Evolutionary conservation across 2,113 vertebrate genomes (phyloP).

Genomic region (Sinocyclocheilus rhinocerous): DNA sequence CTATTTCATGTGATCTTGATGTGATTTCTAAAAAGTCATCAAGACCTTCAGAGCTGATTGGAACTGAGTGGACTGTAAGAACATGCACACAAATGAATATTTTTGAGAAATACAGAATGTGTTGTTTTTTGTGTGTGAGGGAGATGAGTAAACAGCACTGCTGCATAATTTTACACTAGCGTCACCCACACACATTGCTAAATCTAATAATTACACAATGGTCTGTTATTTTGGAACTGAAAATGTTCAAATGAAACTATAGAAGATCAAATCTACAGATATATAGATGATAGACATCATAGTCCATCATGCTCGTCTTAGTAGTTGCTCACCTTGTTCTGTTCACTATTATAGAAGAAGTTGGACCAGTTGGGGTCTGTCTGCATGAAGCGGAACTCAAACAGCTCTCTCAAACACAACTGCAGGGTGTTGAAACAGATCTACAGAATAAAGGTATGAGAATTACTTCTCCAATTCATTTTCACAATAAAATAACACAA

Average conservation of each 20-base stretch:
- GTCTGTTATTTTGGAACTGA: neutral
- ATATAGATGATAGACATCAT: neutral
- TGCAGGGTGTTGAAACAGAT: constrained; percentile 84
- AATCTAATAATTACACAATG: too few relatives aligned
- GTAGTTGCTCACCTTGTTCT: constrained; percentile 76
- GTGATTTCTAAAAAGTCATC: too few relatives aligned
- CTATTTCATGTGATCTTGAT: too few relatives aligned
- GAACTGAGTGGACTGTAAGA: too few relatives aligned
- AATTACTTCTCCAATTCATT: neutral
- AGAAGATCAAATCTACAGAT: neutral
- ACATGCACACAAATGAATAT: too few relatives aligned
- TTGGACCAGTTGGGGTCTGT: constrained; percentile 95
- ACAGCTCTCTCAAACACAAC: constrained; percentile 85
- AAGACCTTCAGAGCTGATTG: too few relatives aligned
- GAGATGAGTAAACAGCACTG: too few relatives aligned
- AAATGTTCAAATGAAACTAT: neutral
- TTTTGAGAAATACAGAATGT: too few relatives aligned
- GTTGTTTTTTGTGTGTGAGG: too few relatives aligned
- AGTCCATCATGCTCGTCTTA: neutral
- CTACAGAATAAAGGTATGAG: constrained; percentile 60
- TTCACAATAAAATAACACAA: neutral
- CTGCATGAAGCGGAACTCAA: constrained; percentile 94
- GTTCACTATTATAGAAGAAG: constrained; percentile 85
- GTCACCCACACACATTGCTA: too few relatives aligned
- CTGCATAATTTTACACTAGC: too few relatives aligned